Base-by-base conservation (phyloP, 2,113 vertebrate species). In the Nematolebias whitei region DNA sequence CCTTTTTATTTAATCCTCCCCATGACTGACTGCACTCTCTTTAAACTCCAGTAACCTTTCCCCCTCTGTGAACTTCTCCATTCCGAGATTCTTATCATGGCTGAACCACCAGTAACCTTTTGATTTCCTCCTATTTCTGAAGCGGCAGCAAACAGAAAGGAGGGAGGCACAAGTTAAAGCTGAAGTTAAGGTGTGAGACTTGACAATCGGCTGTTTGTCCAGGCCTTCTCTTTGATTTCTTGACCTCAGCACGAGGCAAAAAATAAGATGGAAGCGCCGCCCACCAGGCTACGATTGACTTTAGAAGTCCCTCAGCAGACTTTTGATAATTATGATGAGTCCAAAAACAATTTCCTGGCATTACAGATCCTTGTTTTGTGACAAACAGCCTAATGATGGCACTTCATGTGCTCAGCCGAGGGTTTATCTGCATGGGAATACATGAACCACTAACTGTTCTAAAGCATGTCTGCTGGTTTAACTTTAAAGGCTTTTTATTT, bases 1-100 rank as follows among this genome's bases (percentile, higher is more conserved):
- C 85, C 68, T 86, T 88, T 86, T 86, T 86, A 73, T 90, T 87
- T 88, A 90, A 91, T 90, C 85, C 84, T 89, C 73, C 83, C 74
- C 81, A 83, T 91, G 86, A 92, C 89, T 89, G 82, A 78, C 68
- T 90, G 80, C 80, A 68, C 88, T 81, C 88, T 90, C 84, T 90
- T 88, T 91, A 87, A 91, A 91, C 91, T 92, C 86, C 38, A 1
- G 68, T 89, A 90, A 93, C 91, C 91, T 92, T 90, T 92, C 86
- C 88, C 45, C 88, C 85, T 85, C 60, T 0, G 35, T 85, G 86
- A 91, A 92, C 92, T 92, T 92, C 85, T 88, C 88, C 87, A 84
- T 90, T 88, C 87, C 85, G 70, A 91, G 91, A 93, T 93, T 78
- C 86, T 91, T 92, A 93, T 93, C 91, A 79, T 81, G 83, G 68